Conservation (phyloP, 2,113 vertebrate species). For the Lasiurus borealis region DNA sequence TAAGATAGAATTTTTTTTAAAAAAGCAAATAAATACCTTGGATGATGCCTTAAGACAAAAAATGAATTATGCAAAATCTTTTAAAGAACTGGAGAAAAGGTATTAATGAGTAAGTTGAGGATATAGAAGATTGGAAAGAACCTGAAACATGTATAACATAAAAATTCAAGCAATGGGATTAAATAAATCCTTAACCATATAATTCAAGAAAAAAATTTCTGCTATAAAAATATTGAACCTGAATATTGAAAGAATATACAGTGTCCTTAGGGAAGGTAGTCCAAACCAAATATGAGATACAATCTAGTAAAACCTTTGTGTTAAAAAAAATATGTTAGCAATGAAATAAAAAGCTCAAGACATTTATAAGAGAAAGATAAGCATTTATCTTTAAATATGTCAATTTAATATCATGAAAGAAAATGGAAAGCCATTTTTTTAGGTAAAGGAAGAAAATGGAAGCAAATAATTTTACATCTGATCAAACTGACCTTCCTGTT, state of each 20-base stretch:
- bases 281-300: neutral
- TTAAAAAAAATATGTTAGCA: neutral
- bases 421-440: neutral
- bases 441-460: neutral
- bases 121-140: no score
- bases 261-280: neutral
- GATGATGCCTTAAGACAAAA: neutral
- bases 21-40: neutral
- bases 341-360: neutral
- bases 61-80: neutral
- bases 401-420: neutral
- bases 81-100: neutral
- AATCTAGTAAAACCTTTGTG: neutral
- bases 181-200: neutral
- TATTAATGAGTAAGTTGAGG: neutral
- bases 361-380: neutral
- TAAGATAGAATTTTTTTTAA: neutral
- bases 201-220: neutral
- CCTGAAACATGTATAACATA: no score
- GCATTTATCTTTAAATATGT: no score
- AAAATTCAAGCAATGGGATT: neutral
- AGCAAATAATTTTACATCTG: neutral
- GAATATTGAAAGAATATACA: neutral
- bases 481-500: neutral
- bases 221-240: neutral